Percentiles rank a stretch among this genome's conserved stretches.
phyloP scores from a whole-genome alignment of 2,888 invertebrate species.

The Melanostoma mellinum region DNA sequence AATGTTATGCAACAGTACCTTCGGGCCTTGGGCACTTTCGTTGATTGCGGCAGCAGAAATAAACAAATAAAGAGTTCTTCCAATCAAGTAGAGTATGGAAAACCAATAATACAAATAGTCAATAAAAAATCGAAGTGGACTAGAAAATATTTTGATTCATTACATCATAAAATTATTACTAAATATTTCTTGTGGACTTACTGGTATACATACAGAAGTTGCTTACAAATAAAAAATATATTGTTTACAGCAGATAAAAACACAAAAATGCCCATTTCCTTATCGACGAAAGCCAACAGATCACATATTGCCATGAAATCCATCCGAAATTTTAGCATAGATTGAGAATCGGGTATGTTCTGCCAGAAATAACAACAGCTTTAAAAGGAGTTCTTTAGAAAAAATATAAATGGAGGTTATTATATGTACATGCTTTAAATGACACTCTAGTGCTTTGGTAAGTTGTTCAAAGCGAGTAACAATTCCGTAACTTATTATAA shows the following conservation, averaged over 20 bases:
- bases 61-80: slow-evolving; percentile 52
- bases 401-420: background rate
- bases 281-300: slow-evolving; percentile 49
- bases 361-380: background rate
- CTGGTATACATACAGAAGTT: slow-evolving; percentile 50
- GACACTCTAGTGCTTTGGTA: slow-evolving; percentile 25
- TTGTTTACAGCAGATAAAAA: slow-evolving; percentile 63
- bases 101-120: slow-evolving; percentile 64
- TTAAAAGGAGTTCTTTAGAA: background rate
- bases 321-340: slow-evolving; percentile 56
- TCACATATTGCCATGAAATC: slow-evolving; percentile 63
- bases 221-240: slow-evolving; percentile 56
- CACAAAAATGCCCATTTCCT: slow-evolving; percentile 54
- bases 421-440: slow-evolving; percentile 44
- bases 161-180: background rate
- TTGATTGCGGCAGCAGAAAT: slow-evolving; percentile 50
- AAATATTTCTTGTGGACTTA: background rate
- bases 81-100: slow-evolving; percentile 49
- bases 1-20: slow-evolving; percentile 43
- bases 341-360: slow-evolving; percentile 16
- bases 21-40: slow-evolving; percentile 53
- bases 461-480: slow-evolving; percentile 52
- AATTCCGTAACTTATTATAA: slow-evolving; percentile 61
- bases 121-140: slow-evolving; percentile 38
- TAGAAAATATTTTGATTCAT: slow-evolving; percentile 5